Evolutionary conservation across 1,140 invertebrate genomes (phyloP), one percentile per base, ranked within the genome.

Genomic region (Drosophila pandora): DNA sequence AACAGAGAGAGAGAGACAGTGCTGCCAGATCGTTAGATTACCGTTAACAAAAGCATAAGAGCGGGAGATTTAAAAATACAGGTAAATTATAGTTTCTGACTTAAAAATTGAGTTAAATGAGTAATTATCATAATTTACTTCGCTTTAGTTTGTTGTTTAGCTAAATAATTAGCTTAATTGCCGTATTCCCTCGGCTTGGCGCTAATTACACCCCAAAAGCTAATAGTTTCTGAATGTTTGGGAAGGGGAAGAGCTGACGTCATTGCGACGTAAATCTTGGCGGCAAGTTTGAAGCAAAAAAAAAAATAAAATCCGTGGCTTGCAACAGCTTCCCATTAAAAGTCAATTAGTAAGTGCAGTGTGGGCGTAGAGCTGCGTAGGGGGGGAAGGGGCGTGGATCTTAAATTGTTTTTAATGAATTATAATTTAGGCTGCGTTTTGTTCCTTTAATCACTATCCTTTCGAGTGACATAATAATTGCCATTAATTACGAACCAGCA

Each of bases 401-500:
- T 25, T 13, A 50, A 50, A 49, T 8, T 48, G 7, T 39, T 50
- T n/a, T 13, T 12, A 13, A 4, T 45, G 43, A 9, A 30, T 30
- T 49, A 43, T n/a, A 32, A 64, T 65, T 63, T 68, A 47, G 39
- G 37, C 50, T 37, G 37, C 39, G n/a, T 34, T 47, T 17, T 41
- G 39, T 17, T 8, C 8, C 9, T 56, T 69, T 32, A 39, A 64
- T 68, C 50, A 50, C 32, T 63, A 67, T 54, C 23, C 48, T 30
- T 55, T 55, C 22, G 12, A 54, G 48, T 65, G 61, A 54, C 62
- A 64, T 53, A 64, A 53, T 54, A 68, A 64, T 64, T 68, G 65
- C 17, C 50, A 73, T 56, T 69, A 69, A 79, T 74, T 60, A 67
- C 70, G n/a, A 7, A 37, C 22, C 34, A 34, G 25, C 62, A 59